Base-by-base conservation (phyloP, 2,797 vertebrate species). In the Zonotrichia albicollis region DNA sequence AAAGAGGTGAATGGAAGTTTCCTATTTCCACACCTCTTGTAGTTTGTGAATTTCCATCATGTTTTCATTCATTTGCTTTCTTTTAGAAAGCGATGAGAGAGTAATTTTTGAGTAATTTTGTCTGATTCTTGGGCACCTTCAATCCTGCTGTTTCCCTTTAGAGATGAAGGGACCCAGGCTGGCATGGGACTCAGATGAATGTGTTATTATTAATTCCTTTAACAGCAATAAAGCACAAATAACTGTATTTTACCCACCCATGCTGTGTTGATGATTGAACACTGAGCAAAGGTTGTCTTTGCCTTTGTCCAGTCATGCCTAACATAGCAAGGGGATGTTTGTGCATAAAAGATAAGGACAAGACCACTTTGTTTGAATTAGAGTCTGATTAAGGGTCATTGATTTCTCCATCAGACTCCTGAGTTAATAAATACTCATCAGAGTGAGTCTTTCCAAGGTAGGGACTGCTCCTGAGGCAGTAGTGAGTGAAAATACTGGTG, bases 191-290 rank as follows among this genome's bases (percentile, higher is more conserved):
- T 84, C 13, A 4, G 42, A 46, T 53, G 38, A 79, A 42, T 17
- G 16, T 7, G 36, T 40, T 61, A 29, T 61, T 40, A 23, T 64
- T 17, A 54, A n/a, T 68, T 45, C 42, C 42, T 73, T 55, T 6
- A n/a, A 11, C 50, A 60, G 42, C 57, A 51, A 5, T 36, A 4
- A 36, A 46, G 10, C 46, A 36, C 57, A 61, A 38, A 62, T 65
- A 27, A 7, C 55, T 46, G 17, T 54, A 3, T 46, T 82, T 50
- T 21, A 36, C 32, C 34, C 38, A 36, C 58, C 25, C 9, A 3
- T 0, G 0, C 36, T 25, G 3, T 0, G 0, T 1, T 36, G 70
- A 3, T 58, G 80, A 23, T 8, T 16, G 34, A 72, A 29, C 60
- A 7, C 8, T 48, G 73, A 71, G 21, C 58, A 70, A 27, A 65